A percentile compares a stretch with the other conserved stretches of the same genome.
phyloP scores from a whole-genome alignment of 2,797 vertebrate species.

The Acropternis orthonyx region DNA sequence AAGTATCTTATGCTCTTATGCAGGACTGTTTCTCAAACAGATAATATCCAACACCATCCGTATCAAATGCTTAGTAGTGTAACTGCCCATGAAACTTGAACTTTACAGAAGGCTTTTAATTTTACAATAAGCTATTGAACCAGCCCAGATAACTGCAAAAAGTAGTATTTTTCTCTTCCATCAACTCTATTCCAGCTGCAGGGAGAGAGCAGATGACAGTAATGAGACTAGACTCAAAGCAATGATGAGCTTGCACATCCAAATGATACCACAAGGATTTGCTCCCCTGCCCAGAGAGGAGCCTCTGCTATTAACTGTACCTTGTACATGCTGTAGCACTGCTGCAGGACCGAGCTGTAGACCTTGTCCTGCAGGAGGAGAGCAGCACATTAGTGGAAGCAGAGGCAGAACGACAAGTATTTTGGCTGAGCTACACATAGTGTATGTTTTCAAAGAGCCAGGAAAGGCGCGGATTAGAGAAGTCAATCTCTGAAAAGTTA shows the following conservation, averaged over 20 bases:
- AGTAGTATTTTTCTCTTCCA: neutral
- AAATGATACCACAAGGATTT: neutral
- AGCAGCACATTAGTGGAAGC: neutral
- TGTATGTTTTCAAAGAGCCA: neutral
- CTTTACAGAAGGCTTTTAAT: neutral
- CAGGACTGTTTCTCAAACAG: neutral
- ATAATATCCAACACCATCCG: neutral
- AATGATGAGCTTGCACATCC: neutral
- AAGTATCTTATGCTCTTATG: neutral
- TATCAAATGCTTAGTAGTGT: neutral
- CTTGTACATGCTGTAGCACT: constrained; percentile 99
- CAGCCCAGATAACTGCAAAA: neutral
- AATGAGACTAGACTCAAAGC: neutral
- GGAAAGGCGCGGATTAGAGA: neutral
- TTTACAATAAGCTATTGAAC: neutral
- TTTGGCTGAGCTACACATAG: neutral
- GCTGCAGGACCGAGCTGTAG: constrained; percentile 90
- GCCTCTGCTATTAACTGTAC: constrained; percentile 70
- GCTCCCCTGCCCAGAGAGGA: neutral
- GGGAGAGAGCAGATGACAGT: neutral
- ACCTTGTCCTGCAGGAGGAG: constrained; percentile 88
- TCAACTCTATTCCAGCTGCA: neutral
- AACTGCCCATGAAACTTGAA: neutral
- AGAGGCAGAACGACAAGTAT: neutral
- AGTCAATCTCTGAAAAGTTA: neutral